Evolutionary conservation across 2,113 vertebrate species (phyloP).

Genomic region (Zosterops borbonicus): DNA sequence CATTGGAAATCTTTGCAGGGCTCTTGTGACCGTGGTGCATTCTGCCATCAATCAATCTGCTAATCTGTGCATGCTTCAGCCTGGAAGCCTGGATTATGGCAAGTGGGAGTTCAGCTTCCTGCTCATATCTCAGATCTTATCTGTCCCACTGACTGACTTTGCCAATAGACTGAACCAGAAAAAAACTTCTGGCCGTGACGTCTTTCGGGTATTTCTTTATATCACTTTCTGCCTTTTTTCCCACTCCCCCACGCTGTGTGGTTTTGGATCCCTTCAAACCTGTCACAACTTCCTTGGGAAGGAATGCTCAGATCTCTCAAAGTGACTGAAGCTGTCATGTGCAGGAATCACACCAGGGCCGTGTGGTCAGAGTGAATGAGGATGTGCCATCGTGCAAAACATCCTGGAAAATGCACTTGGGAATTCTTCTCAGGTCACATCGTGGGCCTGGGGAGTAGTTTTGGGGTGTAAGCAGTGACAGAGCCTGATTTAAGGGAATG

Average conservation of each 20-base stretch:
- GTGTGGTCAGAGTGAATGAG: background rate
- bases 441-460: background rate
- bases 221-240: background rate
- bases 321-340: background rate
- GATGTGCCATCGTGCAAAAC: background rate
- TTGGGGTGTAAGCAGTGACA: background rate
- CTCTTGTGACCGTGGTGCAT: background rate
- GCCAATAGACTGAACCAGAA: background rate
- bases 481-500: background rate
- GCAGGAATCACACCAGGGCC: background rate
- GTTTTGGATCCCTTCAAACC: background rate
- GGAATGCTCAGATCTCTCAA: background rate
- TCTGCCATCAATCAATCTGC: background rate
- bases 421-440: background rate
- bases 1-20: background rate
- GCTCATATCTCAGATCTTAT: background rate
- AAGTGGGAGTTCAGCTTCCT: background rate
- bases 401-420: background rate
- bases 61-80: background rate
- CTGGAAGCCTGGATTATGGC: background rate
- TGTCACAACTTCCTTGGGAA: background rate
- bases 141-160: background rate
- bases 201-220: background rate
- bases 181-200: accelerated
- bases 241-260: accelerated